Evolutionary conservation across 2,888 invertebrate species (phyloP), one percentile per base, ranked within the genome.

Genomic region (Cheilosia soror): DNA sequence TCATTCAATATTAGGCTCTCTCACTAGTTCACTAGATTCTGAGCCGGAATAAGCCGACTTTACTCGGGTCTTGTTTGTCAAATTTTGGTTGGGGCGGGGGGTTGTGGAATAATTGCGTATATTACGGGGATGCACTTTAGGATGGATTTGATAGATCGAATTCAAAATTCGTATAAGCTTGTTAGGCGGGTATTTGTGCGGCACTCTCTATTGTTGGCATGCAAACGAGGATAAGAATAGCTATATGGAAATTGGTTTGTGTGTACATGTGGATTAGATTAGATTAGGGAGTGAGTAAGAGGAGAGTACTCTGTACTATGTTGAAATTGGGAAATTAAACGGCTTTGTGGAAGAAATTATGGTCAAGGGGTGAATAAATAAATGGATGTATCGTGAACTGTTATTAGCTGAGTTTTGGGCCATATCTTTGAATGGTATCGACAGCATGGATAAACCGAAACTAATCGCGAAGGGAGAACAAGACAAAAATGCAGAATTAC

Each of bases 71-170:
- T 11, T 53, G 53, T 42, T 53, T 53, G 20, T 7, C 29, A 29
- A 42, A 55, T 29, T 55, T 55, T 9, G 51, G 51, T 5, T 25
- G 25, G 27, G 25, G 25, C 2, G 13, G 2, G 6, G 40, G 27
- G 11, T 9, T 20, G 29, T n/a, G 53, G 25, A 44, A 44, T 47
- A 55, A 44, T 47, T 58, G 31, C 25, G 5, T 44, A 33, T 42
- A 49, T 33, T 49, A 11, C 4, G 11, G 25, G 51, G 42, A 42
- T 55, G 55, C 42, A 29, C 11, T 68, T 51, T 25, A 7, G 65
- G 31, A 33, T 63, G 53, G 27, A 40, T 66, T 51, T 66, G 66
- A 66, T 66, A 27, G 37, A 51, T 49, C n/a, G 37, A 51, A 33
- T 65, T 51, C 27, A 2, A 29, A 29, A 68, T 15, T 42, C 27